A percentile compares a stretch with the other conserved stretches of the same genome.
phyloP scores from a whole-genome alignment of 2,113 vertebrate species.

The Cryptotis parvus region DNA sequence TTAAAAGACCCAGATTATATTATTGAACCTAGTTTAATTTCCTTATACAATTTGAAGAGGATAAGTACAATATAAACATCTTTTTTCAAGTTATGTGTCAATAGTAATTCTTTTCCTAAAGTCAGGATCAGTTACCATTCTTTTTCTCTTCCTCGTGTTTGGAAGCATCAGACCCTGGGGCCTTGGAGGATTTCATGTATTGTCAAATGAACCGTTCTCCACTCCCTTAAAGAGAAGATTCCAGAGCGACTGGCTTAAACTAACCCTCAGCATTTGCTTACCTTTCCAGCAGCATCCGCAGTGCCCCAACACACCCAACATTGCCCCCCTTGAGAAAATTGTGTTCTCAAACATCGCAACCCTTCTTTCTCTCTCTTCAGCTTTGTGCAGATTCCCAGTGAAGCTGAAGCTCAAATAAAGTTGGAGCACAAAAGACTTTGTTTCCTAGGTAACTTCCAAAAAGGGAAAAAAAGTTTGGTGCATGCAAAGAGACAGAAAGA shows the following conservation, averaged over 20 bases:
- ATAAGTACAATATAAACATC: slow-evolving; percentile 61
- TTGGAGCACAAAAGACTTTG: slow-evolving; percentile 93
- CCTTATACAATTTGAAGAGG: slow-evolving; percentile 41
- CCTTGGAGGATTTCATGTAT: slow-evolving; percentile 60
- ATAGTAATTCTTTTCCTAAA: slow-evolving; percentile 78
- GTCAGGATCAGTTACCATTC: slow-evolving; percentile 8
- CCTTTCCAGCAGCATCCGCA: slow-evolving; percentile 79
- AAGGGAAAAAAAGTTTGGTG: slow-evolving; percentile 86
- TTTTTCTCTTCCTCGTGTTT: slow-evolving; percentile 60
- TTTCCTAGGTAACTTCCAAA: slow-evolving; percentile 95
- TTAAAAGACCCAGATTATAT: slow-evolving; percentile 39
- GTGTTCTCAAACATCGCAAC: slow-evolving; percentile 83
- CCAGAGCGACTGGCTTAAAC: slow-evolving; percentile 64
- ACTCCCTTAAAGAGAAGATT: slow-evolving; percentile 64
- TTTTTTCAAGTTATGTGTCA: slow-evolving; percentile 42
- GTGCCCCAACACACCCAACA: slow-evolving; percentile 77
- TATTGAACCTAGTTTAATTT: slow-evolving; percentile 60
- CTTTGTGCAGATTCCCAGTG: slow-evolving; percentile 91
- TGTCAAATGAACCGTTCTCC: slow-evolving; percentile 65
- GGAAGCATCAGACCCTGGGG: slow-evolving; percentile 33
- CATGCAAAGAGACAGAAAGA: slow-evolving; percentile 72
- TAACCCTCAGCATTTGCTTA: slow-evolving; percentile 81
- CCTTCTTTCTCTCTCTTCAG: slow-evolving; percentile 87
- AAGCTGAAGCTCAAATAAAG: slow-evolving; percentile 93
- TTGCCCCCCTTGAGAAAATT: slow-evolving; percentile 74